Conservation (phyloP, 1,140 invertebrate species). For the Vanessa tameamea region DNA sequence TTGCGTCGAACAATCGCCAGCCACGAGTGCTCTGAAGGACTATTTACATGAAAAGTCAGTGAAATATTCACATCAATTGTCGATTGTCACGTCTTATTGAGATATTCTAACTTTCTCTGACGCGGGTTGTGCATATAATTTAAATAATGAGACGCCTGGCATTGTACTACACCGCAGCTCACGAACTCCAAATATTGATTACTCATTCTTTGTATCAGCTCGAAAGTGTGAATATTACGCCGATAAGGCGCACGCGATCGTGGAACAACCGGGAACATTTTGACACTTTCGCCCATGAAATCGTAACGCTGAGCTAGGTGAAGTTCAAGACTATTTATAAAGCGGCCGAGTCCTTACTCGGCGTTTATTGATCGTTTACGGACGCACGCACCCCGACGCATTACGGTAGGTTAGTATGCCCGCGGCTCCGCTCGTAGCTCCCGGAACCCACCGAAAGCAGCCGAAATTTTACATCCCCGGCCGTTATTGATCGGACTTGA, state of each 20-base stretch:
- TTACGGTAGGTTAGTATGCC: conserved; percentile 79
- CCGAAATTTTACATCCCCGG: conserved; percentile 78
- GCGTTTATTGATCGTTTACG: conserved; percentile 73
- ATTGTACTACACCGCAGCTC: conserved; percentile 51
- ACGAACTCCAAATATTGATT: conserved; percentile 49
- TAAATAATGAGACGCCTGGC: conserved; percentile 62
- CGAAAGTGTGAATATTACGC: conserved; percentile 31
- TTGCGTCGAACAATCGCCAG: conserved; percentile 49
- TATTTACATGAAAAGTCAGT: conserved; percentile 73
- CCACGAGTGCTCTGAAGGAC: conserved; percentile 41
- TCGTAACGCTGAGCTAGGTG: conserved; percentile 59
- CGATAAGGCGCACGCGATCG: conserved; percentile 39
- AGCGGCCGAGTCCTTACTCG: conserved; percentile 66
- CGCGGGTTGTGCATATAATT: conserved; percentile 65
- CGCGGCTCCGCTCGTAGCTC: conserved; percentile 62
- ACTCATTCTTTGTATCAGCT: conserved; percentile 47
- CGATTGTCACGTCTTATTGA: conserved; percentile 73
- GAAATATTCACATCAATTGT: conserved; percentile 73
- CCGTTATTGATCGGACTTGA: conserved; percentile 81
- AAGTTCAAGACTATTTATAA: conserved; percentile 80
- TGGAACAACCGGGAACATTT: conserved; percentile 49
- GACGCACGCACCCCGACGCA: conserved; percentile 69
- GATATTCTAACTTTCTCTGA: conserved; percentile 68
- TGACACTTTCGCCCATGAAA: conserved; percentile 66
- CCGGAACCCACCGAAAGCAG: conserved; percentile 69